Evolutionary conservation across 2,888 invertebrate species (phyloP).

Genomic region (Campoletis raptor): DNA sequence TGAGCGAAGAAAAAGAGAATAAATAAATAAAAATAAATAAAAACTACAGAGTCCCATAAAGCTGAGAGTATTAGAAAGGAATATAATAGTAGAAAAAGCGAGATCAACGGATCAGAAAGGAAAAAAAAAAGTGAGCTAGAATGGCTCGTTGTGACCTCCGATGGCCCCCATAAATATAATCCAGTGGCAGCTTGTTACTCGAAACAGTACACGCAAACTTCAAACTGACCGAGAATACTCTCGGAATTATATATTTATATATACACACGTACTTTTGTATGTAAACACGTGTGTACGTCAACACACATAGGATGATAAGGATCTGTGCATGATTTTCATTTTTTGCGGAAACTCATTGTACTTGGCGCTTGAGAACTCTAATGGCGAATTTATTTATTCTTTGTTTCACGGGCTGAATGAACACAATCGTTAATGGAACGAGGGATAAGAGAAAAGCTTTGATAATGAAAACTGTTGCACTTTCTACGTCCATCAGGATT

Average conservation of each 20-base stretch:
- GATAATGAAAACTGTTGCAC: no score
- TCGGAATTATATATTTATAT: conserved; percentile 72
- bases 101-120: conserved; percentile 54
- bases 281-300: no score
- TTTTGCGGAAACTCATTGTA: no score
- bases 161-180: conserved; percentile 83
- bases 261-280: no score
- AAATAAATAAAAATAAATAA: conserved; percentile 48
- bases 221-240: conserved; percentile 80
- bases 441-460: no score
- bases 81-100: conserved; percentile 68
- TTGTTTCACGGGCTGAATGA: no score
- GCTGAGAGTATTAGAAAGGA: conserved; percentile 51
- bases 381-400: no score
- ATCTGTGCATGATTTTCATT: no score
- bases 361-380: no score
- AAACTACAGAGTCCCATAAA: conserved; percentile 42
- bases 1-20: conserved; percentile 48
- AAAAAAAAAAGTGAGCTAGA: conserved; percentile 47
- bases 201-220: conserved; percentile 79
- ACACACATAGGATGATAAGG: no score
- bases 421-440: no score
- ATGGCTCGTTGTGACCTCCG: conserved; percentile 80
- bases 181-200: conserved; percentile 84
- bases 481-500: no score